These are phyloP conservation scores for Rhyzopertha dominica DNA, from an alignment of 1,140 invertebrate genomes.

Conservation along the genomic window DNA sequence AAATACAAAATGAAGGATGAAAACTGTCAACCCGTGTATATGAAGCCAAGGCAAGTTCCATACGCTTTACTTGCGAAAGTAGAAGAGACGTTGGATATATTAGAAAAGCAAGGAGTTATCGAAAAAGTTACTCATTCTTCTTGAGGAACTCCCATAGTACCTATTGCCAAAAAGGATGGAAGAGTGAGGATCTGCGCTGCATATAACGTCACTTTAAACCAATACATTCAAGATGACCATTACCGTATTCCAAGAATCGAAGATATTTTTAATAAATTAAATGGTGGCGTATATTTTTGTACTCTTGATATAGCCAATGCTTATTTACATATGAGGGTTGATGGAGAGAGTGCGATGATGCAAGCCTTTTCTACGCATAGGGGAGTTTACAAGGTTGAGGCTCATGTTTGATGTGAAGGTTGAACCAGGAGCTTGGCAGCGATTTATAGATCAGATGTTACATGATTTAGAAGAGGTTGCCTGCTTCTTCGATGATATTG, in stretches of 20 bases:
- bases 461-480: too few relatives aligned
- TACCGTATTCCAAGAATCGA: conserved; percentile 12
- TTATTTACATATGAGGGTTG: conserved; percentile 32
- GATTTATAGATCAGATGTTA: too few relatives aligned
- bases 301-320: conserved; percentile 33
- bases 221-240: conserved; percentile 5
- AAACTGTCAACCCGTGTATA: conserved; percentile 33
- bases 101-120: conserved; percentile 40
- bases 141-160: conserved; percentile 51
- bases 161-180: conserved; percentile 47
- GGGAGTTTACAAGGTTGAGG: conserved; percentile 27
- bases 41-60: conserved; percentile 41
- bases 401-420: too few relatives aligned
- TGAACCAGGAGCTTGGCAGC: too few relatives aligned
- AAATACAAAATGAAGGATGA: not conserved
- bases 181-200: conserved; percentile 38
- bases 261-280: conserved; percentile 17
- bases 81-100: conserved; percentile 39
- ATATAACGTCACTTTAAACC: conserved; percentile 9
- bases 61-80: conserved; percentile 42
- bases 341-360: conserved; percentile 29
- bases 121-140: conserved; percentile 41
- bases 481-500: too few relatives aligned
- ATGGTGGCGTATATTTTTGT: conserved; percentile 26
- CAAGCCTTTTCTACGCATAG: conserved; percentile 37